Percentiles rank a stretch among this genome's conserved stretches.
Conservation (phyloP, 2,113 vertebrate genomes). For the Dasypus novemcinctus region DNA sequence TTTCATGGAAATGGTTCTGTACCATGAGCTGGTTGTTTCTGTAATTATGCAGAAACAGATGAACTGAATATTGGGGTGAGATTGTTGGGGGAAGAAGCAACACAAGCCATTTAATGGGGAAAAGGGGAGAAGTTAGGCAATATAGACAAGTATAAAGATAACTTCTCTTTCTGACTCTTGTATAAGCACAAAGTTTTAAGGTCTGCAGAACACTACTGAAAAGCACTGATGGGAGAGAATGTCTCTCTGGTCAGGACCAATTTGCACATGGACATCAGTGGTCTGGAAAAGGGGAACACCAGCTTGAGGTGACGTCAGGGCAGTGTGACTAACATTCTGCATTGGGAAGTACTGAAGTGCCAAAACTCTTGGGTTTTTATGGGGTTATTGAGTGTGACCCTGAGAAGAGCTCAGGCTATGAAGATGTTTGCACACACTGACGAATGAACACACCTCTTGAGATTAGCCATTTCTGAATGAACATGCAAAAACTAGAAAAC, state of each 20-base stretch:
- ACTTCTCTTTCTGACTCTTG: constrained; percentile 20
- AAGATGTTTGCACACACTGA: neutral
- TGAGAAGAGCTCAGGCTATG: neutral
- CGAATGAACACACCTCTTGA: rapidly evolving
- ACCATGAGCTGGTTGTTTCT: neutral
- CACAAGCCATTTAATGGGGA: neutral
- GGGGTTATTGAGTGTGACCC: neutral
- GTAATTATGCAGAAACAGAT: neutral
- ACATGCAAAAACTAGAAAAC: neutral
- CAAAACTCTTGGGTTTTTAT: neutral
- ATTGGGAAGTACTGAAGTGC: neutral
- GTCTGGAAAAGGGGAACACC: neutral
- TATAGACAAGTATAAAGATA: neutral
- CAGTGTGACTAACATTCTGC: neutral
- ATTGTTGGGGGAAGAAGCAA: neutral
- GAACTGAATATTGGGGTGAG: neutral
- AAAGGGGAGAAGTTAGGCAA: neutral
- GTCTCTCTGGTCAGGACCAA: neutral
- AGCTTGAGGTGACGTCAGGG: neutral
- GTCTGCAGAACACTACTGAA: neutral
- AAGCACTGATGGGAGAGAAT: neutral
- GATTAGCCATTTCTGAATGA: neutral
- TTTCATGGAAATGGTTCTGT: neutral
- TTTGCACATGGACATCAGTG: neutral
- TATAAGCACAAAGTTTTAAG: neutral